Conservation (phyloP, 2,888 invertebrate species). For the Apotomis capreana region DNA sequence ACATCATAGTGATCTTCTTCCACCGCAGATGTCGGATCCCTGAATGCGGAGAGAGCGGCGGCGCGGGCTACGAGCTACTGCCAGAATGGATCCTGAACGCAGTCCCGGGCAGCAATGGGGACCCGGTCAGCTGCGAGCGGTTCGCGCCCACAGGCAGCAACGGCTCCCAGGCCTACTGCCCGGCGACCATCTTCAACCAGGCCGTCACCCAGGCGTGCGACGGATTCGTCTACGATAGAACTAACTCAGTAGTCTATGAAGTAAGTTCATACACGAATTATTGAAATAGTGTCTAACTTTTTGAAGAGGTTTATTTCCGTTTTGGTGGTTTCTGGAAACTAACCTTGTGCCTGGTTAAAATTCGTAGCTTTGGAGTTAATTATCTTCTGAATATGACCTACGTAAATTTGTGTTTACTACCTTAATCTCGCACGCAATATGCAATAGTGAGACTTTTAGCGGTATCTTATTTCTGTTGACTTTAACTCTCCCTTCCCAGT, state of each 20-base stretch:
- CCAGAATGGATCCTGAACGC: conserved; percentile 75
- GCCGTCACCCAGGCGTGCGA: conserved; percentile 53
- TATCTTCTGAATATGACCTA: no score
- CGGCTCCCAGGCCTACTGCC: conserved; percentile 61
- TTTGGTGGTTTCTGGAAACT: no score
- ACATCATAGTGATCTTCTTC: not conserved
- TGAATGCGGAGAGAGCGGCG: conserved; percentile 75
- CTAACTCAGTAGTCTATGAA: conserved; percentile 72
- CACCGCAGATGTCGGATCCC: conserved; percentile 74
- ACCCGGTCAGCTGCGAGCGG: conserved; percentile 74
- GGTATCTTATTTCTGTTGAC: no score
- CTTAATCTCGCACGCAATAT: no score
- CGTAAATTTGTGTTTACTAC: no score
- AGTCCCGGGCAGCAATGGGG: conserved; percentile 57
- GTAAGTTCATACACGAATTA: conserved; percentile 51
- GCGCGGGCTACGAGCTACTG: conserved; percentile 58
- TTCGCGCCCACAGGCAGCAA: conserved; percentile 57
- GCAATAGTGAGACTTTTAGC: no score
- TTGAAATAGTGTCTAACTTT: no score
- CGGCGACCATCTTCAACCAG: conserved; percentile 57
- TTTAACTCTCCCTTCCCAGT: no score
- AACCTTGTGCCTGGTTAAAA: no score
- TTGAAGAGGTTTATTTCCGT: no score
- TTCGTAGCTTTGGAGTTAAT: no score
- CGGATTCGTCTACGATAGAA: conserved; percentile 63